phyloP scores from a whole-genome alignment of 2,888 invertebrate genomes.

The Elysia crispata region DNA sequence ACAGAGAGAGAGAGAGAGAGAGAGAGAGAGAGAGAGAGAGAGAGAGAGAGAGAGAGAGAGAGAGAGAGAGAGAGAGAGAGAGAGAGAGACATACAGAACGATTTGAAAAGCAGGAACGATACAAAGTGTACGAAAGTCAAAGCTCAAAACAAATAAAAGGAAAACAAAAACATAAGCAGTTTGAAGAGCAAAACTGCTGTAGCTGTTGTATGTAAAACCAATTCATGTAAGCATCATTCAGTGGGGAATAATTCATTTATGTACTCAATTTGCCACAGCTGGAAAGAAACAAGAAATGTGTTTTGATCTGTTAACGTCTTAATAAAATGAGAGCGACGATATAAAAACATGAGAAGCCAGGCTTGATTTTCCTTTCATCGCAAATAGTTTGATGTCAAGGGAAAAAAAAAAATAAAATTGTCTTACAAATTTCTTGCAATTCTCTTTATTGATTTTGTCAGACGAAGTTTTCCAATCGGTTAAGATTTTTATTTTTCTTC shows the following conservation, averaged over 20 bases:
- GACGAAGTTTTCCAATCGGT: not conserved
- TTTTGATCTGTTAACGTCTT: not conserved
- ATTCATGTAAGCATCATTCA: too few relatives aligned
- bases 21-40: conserved; percentile 30
- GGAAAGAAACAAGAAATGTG: not conserved
- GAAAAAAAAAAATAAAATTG: too few relatives aligned
- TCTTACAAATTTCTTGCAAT: too few relatives aligned
- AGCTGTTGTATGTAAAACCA: too few relatives aligned
- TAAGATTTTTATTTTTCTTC: too few relatives aligned
- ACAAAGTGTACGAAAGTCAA: too few relatives aligned
- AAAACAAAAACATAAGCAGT: not conserved
- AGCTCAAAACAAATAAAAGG: too few relatives aligned
- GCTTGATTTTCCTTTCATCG: not conserved
- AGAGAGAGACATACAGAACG: not conserved
- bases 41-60: conserved; percentile 37
- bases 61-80: conserved; percentile 44
- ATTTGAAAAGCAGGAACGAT: not conserved
- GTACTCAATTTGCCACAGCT: not conserved
- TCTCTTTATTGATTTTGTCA: too few relatives aligned
- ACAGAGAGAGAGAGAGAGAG: not conserved
- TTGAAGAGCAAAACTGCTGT: not conserved
- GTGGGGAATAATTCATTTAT: not conserved
- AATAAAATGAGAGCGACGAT: not conserved
- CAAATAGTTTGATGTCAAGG: too few relatives aligned
- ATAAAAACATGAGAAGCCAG: not conserved